phyloP scores from a whole-genome alignment of 2,113 vertebrate species.

The Pygathrix nemaeus region DNA sequence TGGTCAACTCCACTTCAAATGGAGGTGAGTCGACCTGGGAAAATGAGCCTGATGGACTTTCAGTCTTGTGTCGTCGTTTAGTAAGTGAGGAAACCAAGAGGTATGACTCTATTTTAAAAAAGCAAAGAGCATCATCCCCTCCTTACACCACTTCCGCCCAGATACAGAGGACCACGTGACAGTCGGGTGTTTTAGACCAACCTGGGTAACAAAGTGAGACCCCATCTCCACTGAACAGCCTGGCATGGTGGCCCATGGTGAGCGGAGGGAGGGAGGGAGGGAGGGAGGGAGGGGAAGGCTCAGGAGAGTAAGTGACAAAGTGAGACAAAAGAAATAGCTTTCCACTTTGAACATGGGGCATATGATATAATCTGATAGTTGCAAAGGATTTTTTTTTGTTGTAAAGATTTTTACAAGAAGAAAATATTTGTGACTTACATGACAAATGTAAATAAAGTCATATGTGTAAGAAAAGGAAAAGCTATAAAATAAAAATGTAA shows the following conservation, averaged over 20 bases:
- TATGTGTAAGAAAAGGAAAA: too few relatives aligned
- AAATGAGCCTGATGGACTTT: background rate
- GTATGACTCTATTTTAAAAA: background rate
- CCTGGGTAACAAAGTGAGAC: too few relatives aligned
- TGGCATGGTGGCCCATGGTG: background rate
- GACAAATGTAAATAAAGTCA: too few relatives aligned
- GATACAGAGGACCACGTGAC: background rate
- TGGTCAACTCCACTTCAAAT: background rate
- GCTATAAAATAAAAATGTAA: too few relatives aligned
- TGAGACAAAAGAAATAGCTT: background rate
- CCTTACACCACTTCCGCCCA: background rate
- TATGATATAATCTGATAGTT: accelerated
- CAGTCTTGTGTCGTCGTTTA: background rate
- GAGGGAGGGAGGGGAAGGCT: background rate
- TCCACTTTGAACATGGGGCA: background rate
- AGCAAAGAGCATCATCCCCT: background rate
- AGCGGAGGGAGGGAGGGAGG: too few relatives aligned
- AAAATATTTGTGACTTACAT: too few relatives aligned
- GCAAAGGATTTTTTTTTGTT: too few relatives aligned
- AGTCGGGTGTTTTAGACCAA: background rate
- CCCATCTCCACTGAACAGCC: background rate
- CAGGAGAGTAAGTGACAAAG: background rate
- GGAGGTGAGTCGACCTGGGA: background rate
- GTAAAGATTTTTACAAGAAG: too few relatives aligned
- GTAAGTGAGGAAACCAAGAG: background rate